Base-by-base conservation (phyloP, 2,113 vertebrate genomes). In the Microcebus murinus region DNA sequence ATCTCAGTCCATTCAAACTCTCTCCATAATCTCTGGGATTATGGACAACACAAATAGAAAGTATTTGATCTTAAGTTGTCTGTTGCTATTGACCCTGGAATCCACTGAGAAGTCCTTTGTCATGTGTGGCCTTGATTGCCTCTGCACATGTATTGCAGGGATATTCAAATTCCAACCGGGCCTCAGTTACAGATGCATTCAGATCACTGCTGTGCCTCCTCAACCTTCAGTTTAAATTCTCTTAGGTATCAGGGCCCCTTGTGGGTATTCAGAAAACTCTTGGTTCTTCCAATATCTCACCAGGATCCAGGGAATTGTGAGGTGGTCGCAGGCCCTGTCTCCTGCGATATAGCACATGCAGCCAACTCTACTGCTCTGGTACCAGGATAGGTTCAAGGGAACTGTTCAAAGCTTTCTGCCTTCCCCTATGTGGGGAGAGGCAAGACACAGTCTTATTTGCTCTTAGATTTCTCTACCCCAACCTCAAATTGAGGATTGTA, bases 111-210 rank as follows among this genome's bases (percentile, higher is more conserved):
- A 12, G 2, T 65, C 34, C 25, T 68, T n/a, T 68, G 29, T 86
- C 55, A 57, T 20, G 1, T 65, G 15, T 34, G 15, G 48, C 71
- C 57, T 94, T 87, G 34, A 70, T 65, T 27, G 10, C 81, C 77
- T 91, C 57, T 94, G 48, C 3, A 55, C 14, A 83, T 34, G 27
- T 50, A 34, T 31, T 87, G 23, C 10, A 83, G n/a, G 42, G 42
- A 85, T 95, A 73, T 91, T 68, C 52, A 90, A 93, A 76, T 94
- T 90, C 34, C n/a, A 96, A 31, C 36, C 39, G 59, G 36, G 9
- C 13, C 8, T 93, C 76, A 87, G 29, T 77, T 83, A 77, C 12
- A 91, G 55, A 36, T 57, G 6, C 12, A 90, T n/a, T 80, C 57
- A 87, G 48, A 73, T 87, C 57, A 83, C 52, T 93, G 15, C 21